phyloP scores from a whole-genome alignment of 2,113 vertebrate genomes.

The Notothenia rossii region DNA sequence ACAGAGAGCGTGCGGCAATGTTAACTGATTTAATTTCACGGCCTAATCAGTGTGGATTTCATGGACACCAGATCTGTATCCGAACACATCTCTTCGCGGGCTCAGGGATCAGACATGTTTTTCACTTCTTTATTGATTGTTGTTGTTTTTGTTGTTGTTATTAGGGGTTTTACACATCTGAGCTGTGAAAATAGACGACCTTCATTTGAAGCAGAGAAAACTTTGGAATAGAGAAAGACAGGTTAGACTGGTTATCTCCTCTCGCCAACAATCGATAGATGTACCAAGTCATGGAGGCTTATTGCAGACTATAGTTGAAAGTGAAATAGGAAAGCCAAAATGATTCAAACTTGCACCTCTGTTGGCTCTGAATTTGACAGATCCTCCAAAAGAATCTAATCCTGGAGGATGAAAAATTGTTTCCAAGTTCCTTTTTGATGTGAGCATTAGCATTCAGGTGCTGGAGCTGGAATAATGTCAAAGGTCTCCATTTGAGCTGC shows the following conservation, averaged over 20 bases:
- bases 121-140: constrained; percentile 49
- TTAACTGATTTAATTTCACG: constrained; percentile 70
- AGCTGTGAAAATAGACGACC: constrained; percentile 53
- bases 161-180: constrained; percentile 10
- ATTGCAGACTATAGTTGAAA: constrained; percentile 41
- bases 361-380: constrained; percentile 18
- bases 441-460: constrained; percentile 54
- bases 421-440: constrained; percentile 33
- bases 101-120: constrained; percentile 17
- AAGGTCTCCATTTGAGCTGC: constrained; percentile 53
- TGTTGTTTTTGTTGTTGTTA: constrained; percentile 40
- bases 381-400: constrained; percentile 1
- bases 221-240: background rate
- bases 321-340: constrained; percentile 11
- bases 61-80: constrained; percentile 59
- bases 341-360: constrained; percentile 2
- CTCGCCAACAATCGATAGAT: constrained; percentile 42
- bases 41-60: constrained; percentile 59
- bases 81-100: constrained; percentile 25
- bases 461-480: constrained; percentile 40
- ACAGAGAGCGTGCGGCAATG: constrained; percentile 19
- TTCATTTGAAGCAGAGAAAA: constrained; percentile 38
- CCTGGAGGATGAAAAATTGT: constrained; percentile 5
- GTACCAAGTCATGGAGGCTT: constrained; percentile 39
- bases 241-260: constrained; percentile 26